Evolutionary conservation across 2,113 vertebrate species (phyloP), one percentile per base, ranked within the genome.

Genomic region (Cyanoderma ruficeps): DNA sequence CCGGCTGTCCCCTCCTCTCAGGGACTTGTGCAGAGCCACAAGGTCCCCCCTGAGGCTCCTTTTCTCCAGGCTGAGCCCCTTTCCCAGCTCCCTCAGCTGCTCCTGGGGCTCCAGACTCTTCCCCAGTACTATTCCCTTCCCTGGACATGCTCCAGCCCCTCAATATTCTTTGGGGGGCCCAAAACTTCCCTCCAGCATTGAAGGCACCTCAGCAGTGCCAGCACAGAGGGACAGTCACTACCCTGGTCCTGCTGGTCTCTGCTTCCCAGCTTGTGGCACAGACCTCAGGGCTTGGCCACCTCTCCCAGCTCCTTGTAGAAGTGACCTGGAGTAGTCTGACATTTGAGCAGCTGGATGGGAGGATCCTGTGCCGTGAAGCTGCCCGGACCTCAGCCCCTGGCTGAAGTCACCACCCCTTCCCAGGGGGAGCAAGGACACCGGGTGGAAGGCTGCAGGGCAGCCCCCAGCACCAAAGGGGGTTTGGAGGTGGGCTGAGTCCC

Each of bases 391-490:
- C 39, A 56, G 35, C 22, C 31, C 11, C 18, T 19, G 33, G 65
- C 46, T 47, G 46, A 53, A 80, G 60, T 44, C 60, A 50, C 21
- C 42, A 64, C 14, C 18, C 21, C 52, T 30, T 59, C 28, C 20
- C 46, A 37, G 24, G 16, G 39, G 35, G 25, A 30, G 31, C 1
- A 0, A 70, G 33, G 35, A 74, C 19, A 8, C 5, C 0, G 2
- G 28, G 28, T 28, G 8, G 19, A 41, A 50, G 77, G 49, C 35
- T 65, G 15, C 3, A 7, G 44, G 39, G 70, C 30, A 16, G 46
- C 25, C 46, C 42, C 70, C 60, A 72, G 49, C 33, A 72, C 17
- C 23, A 11, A 11, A 15, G 21, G 8, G 20, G 13, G 5, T 30
- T 59, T 92, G 72, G 44, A 81, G 30, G 3, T n/a, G 11, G n/a